Evolutionary conservation across 2,113 vertebrate species (phyloP), one percentile per base, ranked within the genome.

Genomic region (Gopherus flavomarginatus): DNA sequence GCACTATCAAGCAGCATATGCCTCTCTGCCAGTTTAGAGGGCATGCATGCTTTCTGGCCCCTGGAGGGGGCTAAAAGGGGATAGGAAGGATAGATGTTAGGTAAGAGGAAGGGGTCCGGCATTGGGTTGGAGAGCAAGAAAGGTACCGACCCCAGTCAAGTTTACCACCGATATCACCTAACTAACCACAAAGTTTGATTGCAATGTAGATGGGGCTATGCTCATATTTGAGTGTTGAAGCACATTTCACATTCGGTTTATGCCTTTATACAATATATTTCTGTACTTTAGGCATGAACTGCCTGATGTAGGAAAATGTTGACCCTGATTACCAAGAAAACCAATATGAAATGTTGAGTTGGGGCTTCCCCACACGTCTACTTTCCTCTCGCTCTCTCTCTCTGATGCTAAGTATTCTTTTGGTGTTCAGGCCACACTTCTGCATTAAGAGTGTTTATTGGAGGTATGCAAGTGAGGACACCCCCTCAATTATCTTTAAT

Each of bases 321-420:
- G 83, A 86, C 87, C 86, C 69, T 81, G 69, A 96, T 94, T 95
- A 93, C 44, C 56, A 72, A 57, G 81, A 62, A 97, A 95, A 96
- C 90, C 62, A 65, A 82, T 22, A n/a, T 91, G 53, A 47, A 57
- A 79, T 65, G 49, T 21, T 69, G 56, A 44, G 62, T 49, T 86
- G 38, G 14, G 72, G 47, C 11, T 77, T n/a, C 57, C 56, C 89
- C 57, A n/a, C 24, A 26, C 38, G 8, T 29, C 52, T 38, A 65
- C 9, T 90, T 93, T 42, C 17, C 35, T 52, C 49, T 88, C 14
- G 29, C 57, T 53, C 14, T 90, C 44, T 72, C 52, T 92, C n/a
- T 29, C 29, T 16, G 29, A 62, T 62, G 29, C 35, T 38, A 72
- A 19, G 93, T 54, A 54, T 59, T 49, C 47, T 27, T 54, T 85